Conservation (phyloP, 2,113 vertebrate species). For the Grantiella picta region DNA sequence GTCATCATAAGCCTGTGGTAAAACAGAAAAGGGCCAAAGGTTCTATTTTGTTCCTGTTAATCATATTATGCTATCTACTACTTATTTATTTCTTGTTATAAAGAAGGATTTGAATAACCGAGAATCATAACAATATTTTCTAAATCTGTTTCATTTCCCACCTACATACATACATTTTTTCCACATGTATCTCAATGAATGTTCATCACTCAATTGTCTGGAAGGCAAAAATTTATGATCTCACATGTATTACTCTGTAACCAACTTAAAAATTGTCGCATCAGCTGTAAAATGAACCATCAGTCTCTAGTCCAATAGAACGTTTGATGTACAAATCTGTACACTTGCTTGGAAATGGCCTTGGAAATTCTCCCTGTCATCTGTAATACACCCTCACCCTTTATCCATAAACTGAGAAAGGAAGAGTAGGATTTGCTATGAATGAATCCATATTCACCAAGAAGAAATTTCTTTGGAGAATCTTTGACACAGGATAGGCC, state of each 20-base stretch:
- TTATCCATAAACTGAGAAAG: neutral
- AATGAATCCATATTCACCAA: neutral
- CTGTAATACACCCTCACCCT: fast-evolving
- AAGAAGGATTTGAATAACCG: neutral
- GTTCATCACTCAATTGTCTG: neutral
- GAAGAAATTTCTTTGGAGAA: neutral
- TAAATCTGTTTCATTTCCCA: neutral
- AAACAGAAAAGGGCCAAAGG: neutral
- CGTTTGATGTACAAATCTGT: neutral
- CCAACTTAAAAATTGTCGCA: neutral
- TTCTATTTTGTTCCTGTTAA: neutral
- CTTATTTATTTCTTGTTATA: neutral
- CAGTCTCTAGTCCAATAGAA: neutral
- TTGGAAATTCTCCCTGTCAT: neutral
- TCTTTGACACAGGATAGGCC: neutral
- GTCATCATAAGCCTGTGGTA: neutral
- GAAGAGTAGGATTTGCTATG: neutral
- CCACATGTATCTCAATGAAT: neutral
- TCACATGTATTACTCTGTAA: neutral
- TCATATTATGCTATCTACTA: neutral
- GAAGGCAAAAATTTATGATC: neutral
- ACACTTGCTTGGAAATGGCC: neutral
- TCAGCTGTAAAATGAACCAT: neutral
- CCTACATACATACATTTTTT: neutral
- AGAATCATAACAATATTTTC: neutral